These are phyloP conservation scores for Prunella fulvescens DNA, from an alignment of 2,113 vertebrate genomes.

Conservation along the genomic window DNA sequence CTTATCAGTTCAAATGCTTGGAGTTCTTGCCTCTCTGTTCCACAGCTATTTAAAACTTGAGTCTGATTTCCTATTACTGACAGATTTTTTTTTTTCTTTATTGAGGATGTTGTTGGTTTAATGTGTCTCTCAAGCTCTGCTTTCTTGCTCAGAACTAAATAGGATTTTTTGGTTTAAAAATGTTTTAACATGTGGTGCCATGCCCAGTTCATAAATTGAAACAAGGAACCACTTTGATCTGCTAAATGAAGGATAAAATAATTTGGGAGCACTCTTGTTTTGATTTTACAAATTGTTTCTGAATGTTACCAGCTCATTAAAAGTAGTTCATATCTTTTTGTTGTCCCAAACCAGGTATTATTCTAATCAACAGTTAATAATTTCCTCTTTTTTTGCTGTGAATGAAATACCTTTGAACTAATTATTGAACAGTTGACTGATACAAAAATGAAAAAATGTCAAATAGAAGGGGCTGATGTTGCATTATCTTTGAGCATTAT, in stretches of 20 bases:
- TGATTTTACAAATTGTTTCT: neutral
- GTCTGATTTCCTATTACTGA: neutral
- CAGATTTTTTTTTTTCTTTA: neutral
- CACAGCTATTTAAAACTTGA: neutral
- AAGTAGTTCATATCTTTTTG: neutral
- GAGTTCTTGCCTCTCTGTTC: neutral
- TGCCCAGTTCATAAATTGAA: neutral
- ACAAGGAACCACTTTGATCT: neutral
- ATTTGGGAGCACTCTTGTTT: neutral
- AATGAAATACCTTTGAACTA: neutral
- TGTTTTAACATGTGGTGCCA: neutral
- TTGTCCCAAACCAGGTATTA: neutral
- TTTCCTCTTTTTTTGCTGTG: neutral
- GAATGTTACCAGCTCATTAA: neutral
- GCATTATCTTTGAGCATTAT: neutral
- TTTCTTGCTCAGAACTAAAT: neutral
- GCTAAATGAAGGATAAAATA: neutral
- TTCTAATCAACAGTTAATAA: neutral
- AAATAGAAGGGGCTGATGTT: neutral
- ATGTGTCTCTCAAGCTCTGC: neutral
- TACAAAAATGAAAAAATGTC: neutral
- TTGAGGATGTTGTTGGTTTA: neutral
- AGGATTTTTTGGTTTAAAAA: neutral
- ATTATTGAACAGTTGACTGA: neutral
- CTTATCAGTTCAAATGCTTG: neutral